Percentiles rank a stretch among this genome's conserved stretches.
phyloP scores from a whole-genome alignment of 2,113 vertebrate genomes.

The Litocranius walleri region DNA sequence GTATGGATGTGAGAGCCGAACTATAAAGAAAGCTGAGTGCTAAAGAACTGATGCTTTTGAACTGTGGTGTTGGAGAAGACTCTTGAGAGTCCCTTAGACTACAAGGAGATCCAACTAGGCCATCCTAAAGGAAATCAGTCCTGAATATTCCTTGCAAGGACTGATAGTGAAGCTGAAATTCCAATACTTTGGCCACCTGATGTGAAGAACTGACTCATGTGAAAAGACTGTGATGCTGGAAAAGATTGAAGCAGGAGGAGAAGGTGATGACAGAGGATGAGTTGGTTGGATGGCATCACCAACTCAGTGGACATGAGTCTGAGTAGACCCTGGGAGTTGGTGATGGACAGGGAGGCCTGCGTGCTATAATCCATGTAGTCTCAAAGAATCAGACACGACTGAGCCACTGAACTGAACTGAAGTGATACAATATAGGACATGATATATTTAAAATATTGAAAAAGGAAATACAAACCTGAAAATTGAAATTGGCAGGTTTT shows the following conservation, averaged over 20 bases:
- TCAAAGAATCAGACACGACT: not conserved
- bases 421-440: not conserved
- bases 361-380: not conserved
- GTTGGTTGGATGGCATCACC: not conserved
- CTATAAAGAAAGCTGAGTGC: not conserved
- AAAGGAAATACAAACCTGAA: not conserved
- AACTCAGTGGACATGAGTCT: not conserved
- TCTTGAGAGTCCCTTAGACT: not conserved
- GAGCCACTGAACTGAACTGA: not conserved
- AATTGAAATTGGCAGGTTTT: not conserved
- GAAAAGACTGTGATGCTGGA: not conserved
- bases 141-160: not conserved
- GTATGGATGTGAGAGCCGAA: not conserved
- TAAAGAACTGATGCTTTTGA: not conserved
- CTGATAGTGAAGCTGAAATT: not conserved
- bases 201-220: not conserved
- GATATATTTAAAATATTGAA: not conserved
- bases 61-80: not conserved
- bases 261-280: not conserved
- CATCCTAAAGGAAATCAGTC: not conserved
- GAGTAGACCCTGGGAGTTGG: rapidly evolving
- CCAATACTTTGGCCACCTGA: not conserved
- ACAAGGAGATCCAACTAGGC: not conserved
- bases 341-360: not conserved
- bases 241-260: not conserved